A percentile compares a stretch with the other conserved stretches of the same genome.
phyloP scores from a whole-genome alignment of 2,113 vertebrate species.

The Perca fluviatilis region DNA sequence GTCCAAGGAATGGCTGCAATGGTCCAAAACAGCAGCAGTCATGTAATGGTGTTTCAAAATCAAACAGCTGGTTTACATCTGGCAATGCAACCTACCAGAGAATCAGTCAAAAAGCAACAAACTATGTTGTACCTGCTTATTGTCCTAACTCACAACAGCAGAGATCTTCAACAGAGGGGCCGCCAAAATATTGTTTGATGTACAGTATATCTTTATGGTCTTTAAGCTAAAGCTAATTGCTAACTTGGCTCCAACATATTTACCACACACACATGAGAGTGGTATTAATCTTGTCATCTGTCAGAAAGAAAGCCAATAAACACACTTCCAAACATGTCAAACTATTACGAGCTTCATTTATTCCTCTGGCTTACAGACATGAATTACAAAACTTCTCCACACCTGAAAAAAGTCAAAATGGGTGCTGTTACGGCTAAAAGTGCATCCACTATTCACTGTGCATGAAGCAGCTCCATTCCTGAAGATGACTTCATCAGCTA shows the following conservation, averaged over 20 bases:
- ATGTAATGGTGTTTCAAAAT: conserved; percentile 46
- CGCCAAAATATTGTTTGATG: no score
- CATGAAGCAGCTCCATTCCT: conserved; percentile 10
- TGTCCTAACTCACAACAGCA: neutral
- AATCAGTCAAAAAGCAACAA: neutral
- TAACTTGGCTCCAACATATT: no score
- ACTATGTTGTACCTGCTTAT: conserved; percentile 23
- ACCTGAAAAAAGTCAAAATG: neutral
- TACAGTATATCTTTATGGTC: no score
- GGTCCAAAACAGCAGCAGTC: conserved; percentile 35
- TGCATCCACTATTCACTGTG: conserved; percentile 10
- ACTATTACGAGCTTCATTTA: neutral
- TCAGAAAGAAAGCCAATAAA: neutral
- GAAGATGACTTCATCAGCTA: conserved; percentile 18
- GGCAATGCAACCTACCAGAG: conserved; percentile 20
- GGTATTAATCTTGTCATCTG: neutral
- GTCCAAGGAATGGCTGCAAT: conserved; percentile 55
- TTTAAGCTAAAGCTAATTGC: no score
- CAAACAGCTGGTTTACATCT: conserved; percentile 60
- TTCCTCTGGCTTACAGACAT: neutral
- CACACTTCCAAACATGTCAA: neutral
- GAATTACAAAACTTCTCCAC: conserved; percentile 1
- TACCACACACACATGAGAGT: no score
- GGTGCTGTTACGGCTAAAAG: neutral
- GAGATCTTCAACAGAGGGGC: no score